These are phyloP conservation scores for Holothuria leucospilota DNA, from an alignment of 53 echinoderm and acorn worm species.

Conservation along the genomic window DNA sequence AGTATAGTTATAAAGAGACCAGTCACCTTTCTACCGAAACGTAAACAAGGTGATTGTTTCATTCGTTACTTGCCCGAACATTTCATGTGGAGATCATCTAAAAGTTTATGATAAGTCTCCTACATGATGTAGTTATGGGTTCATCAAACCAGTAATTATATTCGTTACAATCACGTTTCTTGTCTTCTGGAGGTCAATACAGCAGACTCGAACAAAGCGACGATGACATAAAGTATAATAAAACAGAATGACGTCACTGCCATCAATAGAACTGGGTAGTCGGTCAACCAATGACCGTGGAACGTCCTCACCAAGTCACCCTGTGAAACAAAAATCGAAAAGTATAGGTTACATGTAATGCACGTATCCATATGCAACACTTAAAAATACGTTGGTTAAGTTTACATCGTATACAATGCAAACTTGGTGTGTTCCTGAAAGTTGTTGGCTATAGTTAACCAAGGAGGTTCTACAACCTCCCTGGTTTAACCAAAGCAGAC, in stretches of 20 bases:
- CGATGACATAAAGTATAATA: conserved; percentile 11
- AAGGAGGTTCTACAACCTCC: too few species aligned
- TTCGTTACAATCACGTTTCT: not conserved
- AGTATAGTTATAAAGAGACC: too few species aligned
- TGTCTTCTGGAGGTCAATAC: conserved; percentile 17
- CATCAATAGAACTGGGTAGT: conserved; percentile 32
- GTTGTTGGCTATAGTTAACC: too few species aligned
- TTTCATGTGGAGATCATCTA: too few species aligned
- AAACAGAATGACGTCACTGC: conserved; percentile 34
- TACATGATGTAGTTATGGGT: too few species aligned
- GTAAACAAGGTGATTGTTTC: too few species aligned
- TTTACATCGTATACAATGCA: not conserved
- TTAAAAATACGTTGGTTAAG: not conserved
- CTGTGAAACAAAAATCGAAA: conserved; percentile 13
- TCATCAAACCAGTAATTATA: too few species aligned
- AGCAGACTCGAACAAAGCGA: conserved; percentile 28
- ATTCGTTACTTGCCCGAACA: too few species aligned
- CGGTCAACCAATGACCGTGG: conserved; percentile 45
- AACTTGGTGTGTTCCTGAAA: too few species aligned
- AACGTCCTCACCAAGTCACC: conserved; percentile 42
- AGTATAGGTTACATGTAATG: not conserved
- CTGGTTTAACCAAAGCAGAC: too few species aligned
- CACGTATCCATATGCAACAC: not conserved
- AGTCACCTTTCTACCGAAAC: too few species aligned
- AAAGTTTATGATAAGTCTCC: too few species aligned